phyloP scores from a whole-genome alignment of 2,888 invertebrate genomes.

The Phaedon cochleariae region DNA sequence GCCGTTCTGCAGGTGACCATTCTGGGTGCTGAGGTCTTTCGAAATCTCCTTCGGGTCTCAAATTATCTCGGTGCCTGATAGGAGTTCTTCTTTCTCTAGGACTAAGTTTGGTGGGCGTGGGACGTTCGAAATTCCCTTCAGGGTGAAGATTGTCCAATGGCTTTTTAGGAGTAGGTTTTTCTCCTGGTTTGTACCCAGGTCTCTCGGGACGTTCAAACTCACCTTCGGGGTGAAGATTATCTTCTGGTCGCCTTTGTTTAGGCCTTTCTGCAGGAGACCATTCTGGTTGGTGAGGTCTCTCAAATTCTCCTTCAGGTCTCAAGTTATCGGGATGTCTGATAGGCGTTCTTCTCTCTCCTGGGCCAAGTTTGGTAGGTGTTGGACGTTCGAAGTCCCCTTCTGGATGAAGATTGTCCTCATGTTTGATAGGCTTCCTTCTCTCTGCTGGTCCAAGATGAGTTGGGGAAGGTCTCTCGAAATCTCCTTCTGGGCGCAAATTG shows the following conservation, averaged over 20 bases:
- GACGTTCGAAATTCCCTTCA: constrained; percentile 63
- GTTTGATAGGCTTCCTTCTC: constrained; percentile 66
- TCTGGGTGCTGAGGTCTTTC: constrained; percentile 55
- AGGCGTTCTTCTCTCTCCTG: too few species aligned
- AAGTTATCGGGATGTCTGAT: too few species aligned
- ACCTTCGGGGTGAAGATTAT: constrained; percentile 61
- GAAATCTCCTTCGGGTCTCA: constrained; percentile 62
- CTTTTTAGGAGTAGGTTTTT: constrained; percentile 61
- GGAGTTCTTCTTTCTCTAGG: constrained; percentile 61
- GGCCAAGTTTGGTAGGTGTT: constrained; percentile 56
- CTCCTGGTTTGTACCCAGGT: constrained; percentile 64
- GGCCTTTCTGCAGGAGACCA: constrained; percentile 56
- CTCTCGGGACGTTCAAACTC: constrained; percentile 61
- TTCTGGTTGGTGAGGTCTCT: too few species aligned
- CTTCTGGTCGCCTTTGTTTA: constrained; percentile 52
- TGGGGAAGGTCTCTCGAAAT: constrained; percentile 66
- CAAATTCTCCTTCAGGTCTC: too few species aligned
- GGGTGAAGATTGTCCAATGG: constrained; percentile 64
- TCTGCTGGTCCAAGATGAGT: too few species aligned
- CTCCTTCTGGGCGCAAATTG: constrained; percentile 65
- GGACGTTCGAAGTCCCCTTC: constrained; percentile 64
- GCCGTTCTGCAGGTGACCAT: constrained; percentile 60
- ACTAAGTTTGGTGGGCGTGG: constrained; percentile 56
- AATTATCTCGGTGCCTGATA: constrained; percentile 65
- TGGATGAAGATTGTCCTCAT: constrained; percentile 63